Percentiles rank a stretch among this genome's conserved stretches.
phyloP scores from a whole-genome alignment of 2,797 vertebrate species.

The Sebastes steindachneri region DNA sequence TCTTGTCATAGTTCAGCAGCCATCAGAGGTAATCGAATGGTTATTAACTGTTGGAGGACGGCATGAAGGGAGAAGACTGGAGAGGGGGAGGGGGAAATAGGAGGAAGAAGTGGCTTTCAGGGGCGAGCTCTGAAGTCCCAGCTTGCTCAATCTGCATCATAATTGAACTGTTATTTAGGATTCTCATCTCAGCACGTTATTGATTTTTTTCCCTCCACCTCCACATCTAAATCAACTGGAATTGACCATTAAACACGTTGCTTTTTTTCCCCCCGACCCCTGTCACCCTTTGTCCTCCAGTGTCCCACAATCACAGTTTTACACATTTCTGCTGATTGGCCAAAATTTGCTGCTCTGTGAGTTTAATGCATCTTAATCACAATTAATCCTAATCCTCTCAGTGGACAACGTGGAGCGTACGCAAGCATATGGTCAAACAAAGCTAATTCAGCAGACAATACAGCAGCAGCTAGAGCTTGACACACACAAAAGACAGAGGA shows the following conservation, averaged over 20 bases:
- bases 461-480: constrained; percentile 24
- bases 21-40: constrained; percentile 55
- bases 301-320: constrained; percentile 50
- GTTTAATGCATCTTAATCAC: constrained; percentile 82
- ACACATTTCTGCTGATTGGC: constrained; percentile 65
- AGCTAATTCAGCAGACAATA: constrained; percentile 61
- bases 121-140: constrained; percentile 39
- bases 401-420: constrained; percentile 63
- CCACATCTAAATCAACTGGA: constrained; percentile 66
- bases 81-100: not conserved
- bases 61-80: not conserved
- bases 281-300: constrained; percentile 64
- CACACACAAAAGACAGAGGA: constrained; percentile 17
- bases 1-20: constrained; percentile 61
- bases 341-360: constrained; percentile 61
- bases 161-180: constrained; percentile 74
- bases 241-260: constrained; percentile 59
- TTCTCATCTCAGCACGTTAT: constrained; percentile 70
- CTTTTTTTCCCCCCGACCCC: not conserved
- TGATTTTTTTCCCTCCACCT: constrained; percentile 59
- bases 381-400: constrained; percentile 83
- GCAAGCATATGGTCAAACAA: constrained; percentile 78
- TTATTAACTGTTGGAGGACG: constrained; percentile 46
- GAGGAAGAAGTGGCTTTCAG: constrained; percentile 30
- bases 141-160: constrained; percentile 63